Evolutionary conservation across 2,888 invertebrate species (phyloP).

Genomic region (Brenthis hecate): DNA sequence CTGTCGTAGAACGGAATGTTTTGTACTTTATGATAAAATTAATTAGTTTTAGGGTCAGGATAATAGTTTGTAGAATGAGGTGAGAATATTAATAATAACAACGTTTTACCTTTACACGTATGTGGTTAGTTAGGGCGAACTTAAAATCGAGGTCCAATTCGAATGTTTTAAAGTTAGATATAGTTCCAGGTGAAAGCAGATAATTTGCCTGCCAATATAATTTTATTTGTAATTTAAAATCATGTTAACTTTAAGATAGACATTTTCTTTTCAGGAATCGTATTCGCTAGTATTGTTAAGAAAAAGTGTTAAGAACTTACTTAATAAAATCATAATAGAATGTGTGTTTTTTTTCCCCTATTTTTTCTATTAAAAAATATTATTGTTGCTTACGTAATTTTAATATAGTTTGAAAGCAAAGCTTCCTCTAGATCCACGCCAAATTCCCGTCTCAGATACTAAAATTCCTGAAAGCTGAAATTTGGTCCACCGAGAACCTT

Average conservation of each 20-base stretch:
- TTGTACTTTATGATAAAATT: constrained; percentile 34
- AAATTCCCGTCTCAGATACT: constrained; percentile 75
- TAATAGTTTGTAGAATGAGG: constrained; percentile 22
- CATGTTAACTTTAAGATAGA: constrained; percentile 75
- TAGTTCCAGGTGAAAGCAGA: constrained; percentile 63
- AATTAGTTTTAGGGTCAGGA: constrained; percentile 29
- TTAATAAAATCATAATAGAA: constrained; percentile 72
- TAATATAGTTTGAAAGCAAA: constrained; percentile 46
- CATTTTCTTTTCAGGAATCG: constrained; percentile 72
- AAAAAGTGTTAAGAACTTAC: constrained; percentile 74
- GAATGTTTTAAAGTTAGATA: constrained; percentile 68
- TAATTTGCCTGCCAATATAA: constrained; percentile 61
- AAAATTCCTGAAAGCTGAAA: constrained; percentile 74
- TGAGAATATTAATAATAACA: constrained; percentile 35
- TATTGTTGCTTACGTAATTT: constrained; percentile 38
- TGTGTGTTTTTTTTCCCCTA: constrained; percentile 50
- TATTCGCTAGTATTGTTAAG: constrained; percentile 79
- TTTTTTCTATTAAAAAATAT: constrained; percentile 35
- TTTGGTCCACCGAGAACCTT: constrained; percentile 73
- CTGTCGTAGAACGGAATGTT: constrained; percentile 37
- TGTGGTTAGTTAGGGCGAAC: constrained; percentile 73
- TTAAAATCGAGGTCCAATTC: constrained; percentile 80
- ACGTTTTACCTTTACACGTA: constrained; percentile 51
- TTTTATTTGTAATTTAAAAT: constrained; percentile 70
- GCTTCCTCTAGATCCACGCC: constrained; percentile 78